Base-by-base conservation (phyloP, 1,140 invertebrate species). In the Aphelinus certus region DNA sequence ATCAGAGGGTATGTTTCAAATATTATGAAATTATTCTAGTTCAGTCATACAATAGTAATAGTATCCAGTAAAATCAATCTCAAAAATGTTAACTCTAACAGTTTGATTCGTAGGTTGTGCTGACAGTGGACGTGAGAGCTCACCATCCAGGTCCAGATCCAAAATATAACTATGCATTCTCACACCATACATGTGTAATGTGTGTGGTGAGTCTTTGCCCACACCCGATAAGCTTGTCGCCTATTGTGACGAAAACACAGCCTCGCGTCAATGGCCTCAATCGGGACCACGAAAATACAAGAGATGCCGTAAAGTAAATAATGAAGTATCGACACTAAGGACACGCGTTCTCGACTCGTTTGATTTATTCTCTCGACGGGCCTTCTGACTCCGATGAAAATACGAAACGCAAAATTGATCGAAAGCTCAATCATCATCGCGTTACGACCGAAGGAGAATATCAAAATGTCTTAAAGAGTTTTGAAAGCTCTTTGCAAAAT, bases 221-320 rank as follows among this genome's bases (percentile, higher is more conserved):
- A 91, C 92, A 0, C 94, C 94, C 2, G 90, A 91, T 46, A 93
- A 95, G 79, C 86, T 95, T 5, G 93, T 94, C 26, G 91, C 94
- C 76, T 94, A 95, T 79, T 94, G 93, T 79, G 94, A 95, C 80
- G 91, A 93, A 63, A 95, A 95, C 82, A 95, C 94, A 0, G 94
- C 94, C 1, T 89, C 93, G 83, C 92, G 93, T 79, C 88, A 94
- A 47, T 92, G 94, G 75, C 94, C 93, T 1, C 92, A 93, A 84
- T 90, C 89, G 49, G 93, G 93, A 3, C 93, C 93, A 0, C 88
- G 94, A 0, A 95, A 95, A 79, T 95, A 95, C 79, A 95, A 94
- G 83, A 89, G 93, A 1, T 88, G 94, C 60, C 90, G 93, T 60
- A 94, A 94, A 83, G 79, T 94, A 4, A 94, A 93, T 76, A 90